These are phyloP conservation scores for Jacana jacana DNA, from an alignment of 2,113 vertebrate species.

Conservation along the genomic window DNA sequence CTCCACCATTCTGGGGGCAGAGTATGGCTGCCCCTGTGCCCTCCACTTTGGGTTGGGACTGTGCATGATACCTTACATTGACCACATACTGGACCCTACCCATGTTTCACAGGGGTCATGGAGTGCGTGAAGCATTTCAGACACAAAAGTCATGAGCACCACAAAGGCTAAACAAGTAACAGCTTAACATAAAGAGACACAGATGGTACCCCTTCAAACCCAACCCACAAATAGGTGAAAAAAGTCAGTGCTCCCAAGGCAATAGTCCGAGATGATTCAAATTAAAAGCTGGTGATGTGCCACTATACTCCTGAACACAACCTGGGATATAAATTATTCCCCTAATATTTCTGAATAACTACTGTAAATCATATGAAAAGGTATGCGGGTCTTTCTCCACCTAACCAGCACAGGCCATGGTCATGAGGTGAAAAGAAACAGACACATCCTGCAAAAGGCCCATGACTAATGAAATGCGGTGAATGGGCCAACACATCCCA, in stretches of 20 bases:
- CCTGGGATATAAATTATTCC: background rate
- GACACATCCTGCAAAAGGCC: background rate
- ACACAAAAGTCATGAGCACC: background rate
- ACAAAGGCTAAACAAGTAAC: background rate
- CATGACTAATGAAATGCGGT: background rate
- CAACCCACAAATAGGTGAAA: conserved; percentile 5
- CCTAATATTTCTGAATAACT: background rate
- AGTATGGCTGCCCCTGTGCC: background rate
- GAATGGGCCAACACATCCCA: rapidly evolving
- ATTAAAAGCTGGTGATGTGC: background rate
- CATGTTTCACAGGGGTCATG: rapidly evolving
- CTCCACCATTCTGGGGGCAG: background rate
- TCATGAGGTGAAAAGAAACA: background rate
- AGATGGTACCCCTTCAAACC: background rate
- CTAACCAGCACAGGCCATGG: rapidly evolving
- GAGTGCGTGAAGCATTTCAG: background rate
- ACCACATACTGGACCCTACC: background rate
- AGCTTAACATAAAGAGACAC: background rate
- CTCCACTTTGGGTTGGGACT: background rate
- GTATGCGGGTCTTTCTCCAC: background rate
- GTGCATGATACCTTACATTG: rapidly evolving
- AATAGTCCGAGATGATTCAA: background rate
- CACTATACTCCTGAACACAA: background rate
- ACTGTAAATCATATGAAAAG: background rate
- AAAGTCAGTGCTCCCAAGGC: background rate